phyloP scores from a whole-genome alignment of 2,113 vertebrate species.

The Menura novaehollandiae region DNA sequence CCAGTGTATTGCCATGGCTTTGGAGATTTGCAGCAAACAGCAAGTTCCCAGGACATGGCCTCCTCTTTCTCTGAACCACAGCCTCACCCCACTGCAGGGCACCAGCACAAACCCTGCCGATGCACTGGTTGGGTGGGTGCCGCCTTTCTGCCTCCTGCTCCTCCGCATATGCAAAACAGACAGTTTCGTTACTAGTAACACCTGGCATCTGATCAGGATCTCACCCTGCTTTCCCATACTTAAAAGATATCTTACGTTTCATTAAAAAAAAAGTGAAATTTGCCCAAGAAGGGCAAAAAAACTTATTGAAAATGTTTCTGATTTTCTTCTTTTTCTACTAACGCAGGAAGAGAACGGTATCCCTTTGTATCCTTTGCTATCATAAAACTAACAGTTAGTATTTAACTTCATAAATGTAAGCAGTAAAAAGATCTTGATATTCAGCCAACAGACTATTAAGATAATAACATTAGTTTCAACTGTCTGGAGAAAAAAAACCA shows the following conservation, averaged over 20 bases:
- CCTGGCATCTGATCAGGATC: neutral
- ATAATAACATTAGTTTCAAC: neutral
- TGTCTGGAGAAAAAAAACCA: neutral
- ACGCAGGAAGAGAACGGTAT: neutral
- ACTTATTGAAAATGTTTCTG: neutral
- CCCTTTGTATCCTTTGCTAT: neutral
- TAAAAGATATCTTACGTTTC: neutral
- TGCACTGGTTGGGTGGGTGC: rapidly evolving
- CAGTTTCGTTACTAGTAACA: neutral
- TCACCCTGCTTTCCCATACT: neutral
- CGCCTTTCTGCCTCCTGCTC: neutral
- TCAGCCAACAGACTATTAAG: neutral
- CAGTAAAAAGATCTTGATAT: neutral
- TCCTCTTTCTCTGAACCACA: rapidly evolving
- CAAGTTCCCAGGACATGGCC: neutral
- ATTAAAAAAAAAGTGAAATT: neutral
- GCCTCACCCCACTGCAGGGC: rapidly evolving
- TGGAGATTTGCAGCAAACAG: rapidly evolving
- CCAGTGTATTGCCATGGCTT: rapidly evolving
- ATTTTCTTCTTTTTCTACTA: neutral
- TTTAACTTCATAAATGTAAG: neutral
- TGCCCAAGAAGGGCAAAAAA: neutral
- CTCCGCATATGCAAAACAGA: neutral
- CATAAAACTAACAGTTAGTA: neutral
- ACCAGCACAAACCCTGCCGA: neutral